phyloP scores from a whole-genome alignment of 2,797 vertebrate species.

The Acridotheres tristis region DNA sequence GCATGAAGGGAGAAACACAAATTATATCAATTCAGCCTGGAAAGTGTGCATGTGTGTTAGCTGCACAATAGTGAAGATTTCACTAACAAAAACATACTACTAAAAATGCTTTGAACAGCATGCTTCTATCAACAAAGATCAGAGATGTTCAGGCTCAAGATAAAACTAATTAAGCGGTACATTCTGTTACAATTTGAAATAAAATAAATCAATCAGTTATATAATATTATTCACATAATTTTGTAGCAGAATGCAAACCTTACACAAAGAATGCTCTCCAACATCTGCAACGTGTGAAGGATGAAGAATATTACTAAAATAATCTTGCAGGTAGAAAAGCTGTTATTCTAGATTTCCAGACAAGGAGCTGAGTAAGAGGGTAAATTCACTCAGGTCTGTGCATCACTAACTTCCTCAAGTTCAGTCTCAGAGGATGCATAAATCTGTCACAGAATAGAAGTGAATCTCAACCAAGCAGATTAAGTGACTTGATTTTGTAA shows the following conservation, averaged over 20 bases:
- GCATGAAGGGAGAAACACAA: constrained; percentile 14
- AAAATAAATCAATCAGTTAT: background rate
- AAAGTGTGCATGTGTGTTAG: background rate
- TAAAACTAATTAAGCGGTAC: background rate
- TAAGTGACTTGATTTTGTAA: background rate
- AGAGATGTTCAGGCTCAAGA: background rate
- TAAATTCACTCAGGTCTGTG: background rate
- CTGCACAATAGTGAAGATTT: background rate
- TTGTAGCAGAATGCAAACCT: background rate
- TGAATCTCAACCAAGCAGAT: background rate
- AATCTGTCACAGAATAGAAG: background rate
- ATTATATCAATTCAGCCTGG: constrained; percentile 5
- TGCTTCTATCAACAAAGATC: background rate
- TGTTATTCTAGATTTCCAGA: background rate
- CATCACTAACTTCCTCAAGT: background rate
- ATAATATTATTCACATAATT: background rate
- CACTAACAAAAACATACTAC: background rate
- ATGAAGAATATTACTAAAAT: background rate
- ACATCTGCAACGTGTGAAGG: background rate
- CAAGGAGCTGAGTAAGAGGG: background rate
- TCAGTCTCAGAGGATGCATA: background rate
- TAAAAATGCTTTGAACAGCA: background rate
- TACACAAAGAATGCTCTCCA: background rate
- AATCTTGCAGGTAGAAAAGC: background rate
- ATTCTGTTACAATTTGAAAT: background rate